Conservation (phyloP, 2,797 vertebrate species). For the Myotis pilosus region DNA sequence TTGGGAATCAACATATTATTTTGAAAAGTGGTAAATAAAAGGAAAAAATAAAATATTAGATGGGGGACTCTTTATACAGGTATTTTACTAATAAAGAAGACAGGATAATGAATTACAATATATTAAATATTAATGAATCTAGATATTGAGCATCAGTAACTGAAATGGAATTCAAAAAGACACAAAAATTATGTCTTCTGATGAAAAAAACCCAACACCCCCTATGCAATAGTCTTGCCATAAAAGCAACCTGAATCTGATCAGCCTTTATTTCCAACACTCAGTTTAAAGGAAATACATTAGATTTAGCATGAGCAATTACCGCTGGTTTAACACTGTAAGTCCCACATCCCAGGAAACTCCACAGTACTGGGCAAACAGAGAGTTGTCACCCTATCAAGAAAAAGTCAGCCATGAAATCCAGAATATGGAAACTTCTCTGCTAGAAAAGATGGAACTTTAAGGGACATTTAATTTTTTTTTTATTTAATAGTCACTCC, state of each 20-base stretch:
- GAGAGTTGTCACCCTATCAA: neutral
- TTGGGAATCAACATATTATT: neutral
- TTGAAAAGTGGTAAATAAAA: conserved; percentile 7
- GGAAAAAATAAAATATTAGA: neutral
- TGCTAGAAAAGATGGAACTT: neutral
- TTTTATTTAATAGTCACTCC: neutral
- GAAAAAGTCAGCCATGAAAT: neutral
- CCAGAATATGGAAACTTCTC: neutral
- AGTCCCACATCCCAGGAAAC: neutral
- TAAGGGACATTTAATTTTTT: neutral
- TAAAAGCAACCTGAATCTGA: neutral
- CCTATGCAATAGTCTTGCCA: neutral
- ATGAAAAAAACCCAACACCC: neutral
- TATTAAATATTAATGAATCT: neutral
- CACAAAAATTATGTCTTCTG: neutral
- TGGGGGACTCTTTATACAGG: neutral
- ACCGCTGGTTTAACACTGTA: neutral
- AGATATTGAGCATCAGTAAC: neutral
- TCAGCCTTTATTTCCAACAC: neutral
- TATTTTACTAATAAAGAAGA: neutral
- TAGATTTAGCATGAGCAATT: neutral
- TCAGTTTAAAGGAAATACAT: neutral
- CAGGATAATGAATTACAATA: neutral
- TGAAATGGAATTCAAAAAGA: neutral
- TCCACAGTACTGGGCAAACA: neutral